Base-by-base conservation (phyloP, 2,888 invertebrate species). In the Ceratothoa steindachneri region DNA sequence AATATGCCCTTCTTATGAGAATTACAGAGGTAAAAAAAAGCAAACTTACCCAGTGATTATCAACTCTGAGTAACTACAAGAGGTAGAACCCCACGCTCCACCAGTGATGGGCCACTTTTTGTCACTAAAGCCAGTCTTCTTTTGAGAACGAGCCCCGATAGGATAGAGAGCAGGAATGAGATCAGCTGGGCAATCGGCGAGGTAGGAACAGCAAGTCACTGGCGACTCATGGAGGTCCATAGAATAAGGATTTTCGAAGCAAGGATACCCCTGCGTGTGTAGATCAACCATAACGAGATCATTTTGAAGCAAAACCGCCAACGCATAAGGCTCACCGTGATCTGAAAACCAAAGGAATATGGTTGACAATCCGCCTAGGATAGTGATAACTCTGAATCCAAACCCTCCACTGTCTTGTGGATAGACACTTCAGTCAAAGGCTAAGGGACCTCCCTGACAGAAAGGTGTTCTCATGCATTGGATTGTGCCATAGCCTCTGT, bases 221-320 rank as follows among this genome's bases (percentile, higher is more conserved):
- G 97, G 93, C 70, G 97, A 96, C 87, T 99, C 98, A 87, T 99
- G 98, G 82, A 99, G 89, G 87, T 99, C 98, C 97, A 99, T 97
- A 80, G 98, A 95, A 87, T 99, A 98, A 64, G 98, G 99, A 87
- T 97, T 97, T 87, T 98, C 97, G 87, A 97, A 95, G 86, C 97
- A 96, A 28, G 98, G 98, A 87, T 97, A 99, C 84, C 97, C 97
- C 75, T 92, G 89, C 68, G 94, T 91, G 84, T 91, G 91, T 83
- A 99, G 89, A 87, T 99, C 99, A 85, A 99, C 94, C 83, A 98
- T 92, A 84, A 99, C 97, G 85, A 99, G 89, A 87, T 99, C 98
- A 87, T 95, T 95, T 87, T 96, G 95, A 82, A 99, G 90, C 77
- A 99, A 89, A 82, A 98, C 98, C 83, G 97, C 95, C 84, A 99